Conservation (phyloP, 1,140 invertebrate genomes). For the Sitobion miscanthi region DNA sequence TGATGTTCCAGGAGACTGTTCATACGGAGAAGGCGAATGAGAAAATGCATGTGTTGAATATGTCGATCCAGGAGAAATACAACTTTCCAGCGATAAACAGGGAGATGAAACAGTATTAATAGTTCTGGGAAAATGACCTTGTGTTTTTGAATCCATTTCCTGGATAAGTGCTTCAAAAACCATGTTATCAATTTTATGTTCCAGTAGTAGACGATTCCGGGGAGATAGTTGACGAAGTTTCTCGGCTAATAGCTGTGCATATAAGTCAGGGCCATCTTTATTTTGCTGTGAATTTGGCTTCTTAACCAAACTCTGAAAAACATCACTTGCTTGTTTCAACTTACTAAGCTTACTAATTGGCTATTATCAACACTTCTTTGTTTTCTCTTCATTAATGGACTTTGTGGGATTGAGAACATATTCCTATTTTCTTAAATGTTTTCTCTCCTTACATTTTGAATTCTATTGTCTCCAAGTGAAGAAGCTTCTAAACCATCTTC, state of each 20-base stretch:
- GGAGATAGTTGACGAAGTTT: slow-evolving; percentile 20
- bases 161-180: slow-evolving; percentile 14
- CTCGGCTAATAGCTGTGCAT: slow-evolving; percentile 57
- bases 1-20: background rate
- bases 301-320: slow-evolving; percentile 45
- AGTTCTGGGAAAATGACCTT: background rate
- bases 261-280: slow-evolving; percentile 7
- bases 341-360: background rate
- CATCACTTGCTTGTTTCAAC: slow-evolving; percentile 62
- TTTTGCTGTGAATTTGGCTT: slow-evolving; percentile 21
- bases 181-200: slow-evolving; percentile 13
- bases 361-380: background rate
- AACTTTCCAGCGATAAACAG: slow-evolving; percentile 7
- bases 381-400: background rate
- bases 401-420: background rate
- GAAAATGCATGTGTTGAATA: background rate
- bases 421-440: background rate
- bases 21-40: background rate
- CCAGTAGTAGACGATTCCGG: background rate
- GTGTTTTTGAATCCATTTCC: background rate
- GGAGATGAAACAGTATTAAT: background rate
- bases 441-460: background rate
- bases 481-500: background rate
- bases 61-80: background rate
- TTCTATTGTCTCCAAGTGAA: background rate